phyloP scores from a whole-genome alignment of 2,113 vertebrate genomes.

The Pomatorhinus ruficollis region DNA sequence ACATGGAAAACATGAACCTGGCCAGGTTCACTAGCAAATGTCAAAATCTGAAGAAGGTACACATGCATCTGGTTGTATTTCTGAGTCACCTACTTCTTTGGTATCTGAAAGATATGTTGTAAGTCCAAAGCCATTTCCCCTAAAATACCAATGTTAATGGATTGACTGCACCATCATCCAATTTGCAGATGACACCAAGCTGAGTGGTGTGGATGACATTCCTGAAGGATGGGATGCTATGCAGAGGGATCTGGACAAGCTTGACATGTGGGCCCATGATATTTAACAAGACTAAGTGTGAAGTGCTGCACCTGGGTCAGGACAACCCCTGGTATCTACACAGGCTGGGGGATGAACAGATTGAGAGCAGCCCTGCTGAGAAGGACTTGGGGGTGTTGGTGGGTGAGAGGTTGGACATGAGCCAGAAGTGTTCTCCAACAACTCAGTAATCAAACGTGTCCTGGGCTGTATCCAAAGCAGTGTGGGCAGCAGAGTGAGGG shows the following conservation, averaged over 20 bases:
- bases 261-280: too few species aligned
- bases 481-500: fast-evolving
- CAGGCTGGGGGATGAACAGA: background rate
- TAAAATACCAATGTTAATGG: background rate
- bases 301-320: background rate
- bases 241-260: background rate
- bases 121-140: background rate
- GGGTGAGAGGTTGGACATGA: background rate
- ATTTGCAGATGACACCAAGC: background rate
- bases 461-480: background rate
- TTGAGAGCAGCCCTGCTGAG: background rate
- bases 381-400: background rate
- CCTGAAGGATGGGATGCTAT: background rate
- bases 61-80: background rate
- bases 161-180: too few species aligned
- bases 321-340: background rate
- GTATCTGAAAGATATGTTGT: background rate
- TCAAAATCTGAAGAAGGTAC: background rate
- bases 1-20: background rate
- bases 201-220: too few species aligned
- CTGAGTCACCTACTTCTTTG: background rate
- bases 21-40: background rate
- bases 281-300: background rate
- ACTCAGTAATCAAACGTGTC: fast-evolving
- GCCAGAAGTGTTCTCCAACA: background rate